phyloP scores from a whole-genome alignment of 1,140 invertebrate genomes.

The Planococcus citri region DNA sequence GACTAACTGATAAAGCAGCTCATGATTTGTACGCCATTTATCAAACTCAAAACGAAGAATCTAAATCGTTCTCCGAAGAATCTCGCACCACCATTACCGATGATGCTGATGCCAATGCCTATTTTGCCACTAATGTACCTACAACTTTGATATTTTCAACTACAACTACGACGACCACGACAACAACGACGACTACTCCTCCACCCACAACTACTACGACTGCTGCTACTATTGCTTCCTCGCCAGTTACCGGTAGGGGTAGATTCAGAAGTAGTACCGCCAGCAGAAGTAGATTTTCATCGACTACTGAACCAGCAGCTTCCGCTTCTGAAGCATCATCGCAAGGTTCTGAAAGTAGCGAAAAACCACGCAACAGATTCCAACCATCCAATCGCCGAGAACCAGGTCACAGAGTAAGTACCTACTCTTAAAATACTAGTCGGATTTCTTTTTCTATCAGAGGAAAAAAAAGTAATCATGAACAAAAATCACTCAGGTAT shows the following conservation, averaged over 20 bases:
- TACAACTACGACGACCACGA: constrained; percentile 18
- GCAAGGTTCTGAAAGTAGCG: background rate
- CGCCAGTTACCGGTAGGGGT: background rate
- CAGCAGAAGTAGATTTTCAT: background rate
- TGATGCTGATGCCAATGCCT: background rate
- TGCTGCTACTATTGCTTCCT: background rate
- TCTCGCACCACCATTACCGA: constrained; percentile 13
- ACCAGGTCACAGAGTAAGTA: constrained; percentile 4
- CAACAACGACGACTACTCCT: constrained; percentile 21
- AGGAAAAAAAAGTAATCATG: too few relatives aligned
- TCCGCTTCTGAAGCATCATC: background rate
- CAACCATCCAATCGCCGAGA: background rate
- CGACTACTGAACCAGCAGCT: background rate
- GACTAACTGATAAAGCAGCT: constrained; percentile 60
- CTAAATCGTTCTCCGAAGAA: background rate
- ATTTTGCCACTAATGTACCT: background rate
- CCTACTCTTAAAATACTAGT: too few relatives aligned
- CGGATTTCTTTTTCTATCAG: too few relatives aligned
- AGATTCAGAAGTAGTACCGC: background rate
- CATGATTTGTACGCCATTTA: constrained; percentile 49
- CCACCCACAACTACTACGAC: constrained; percentile 22
- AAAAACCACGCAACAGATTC: constrained; percentile 1
- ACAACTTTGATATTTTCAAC: constrained; percentile 15
- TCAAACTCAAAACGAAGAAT: constrained; percentile 25
- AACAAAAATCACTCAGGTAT: background rate